phyloP scores from a whole-genome alignment of 2,797 vertebrate genomes.

The Lutjanus argentimaculatus region DNA sequence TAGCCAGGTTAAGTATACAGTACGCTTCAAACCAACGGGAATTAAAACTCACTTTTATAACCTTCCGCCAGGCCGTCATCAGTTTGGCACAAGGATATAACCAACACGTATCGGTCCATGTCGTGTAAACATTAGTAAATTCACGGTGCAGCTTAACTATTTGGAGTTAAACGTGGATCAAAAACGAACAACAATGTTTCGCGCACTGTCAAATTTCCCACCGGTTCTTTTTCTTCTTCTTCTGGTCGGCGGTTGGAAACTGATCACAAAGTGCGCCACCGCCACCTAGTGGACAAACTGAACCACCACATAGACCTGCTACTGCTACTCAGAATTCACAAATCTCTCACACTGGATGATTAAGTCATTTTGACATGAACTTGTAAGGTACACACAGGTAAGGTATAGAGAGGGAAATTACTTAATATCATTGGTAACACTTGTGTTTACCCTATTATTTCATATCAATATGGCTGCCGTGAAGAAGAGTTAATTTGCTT shows the following conservation, averaged over 20 bases:
- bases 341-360: too few relatives aligned
- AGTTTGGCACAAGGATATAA: conserved; percentile 62
- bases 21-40: not conserved
- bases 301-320: not conserved
- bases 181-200: not conserved
- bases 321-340: too few relatives aligned
- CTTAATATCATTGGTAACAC: too few relatives aligned
- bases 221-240: conserved; percentile 71
- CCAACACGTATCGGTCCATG: conserved; percentile 80
- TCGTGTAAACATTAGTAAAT: not conserved
- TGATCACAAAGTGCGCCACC: not conserved
- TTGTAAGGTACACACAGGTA: too few relatives aligned
- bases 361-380: too few relatives aligned
- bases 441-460: too few relatives aligned
- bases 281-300: conserved; percentile 45
- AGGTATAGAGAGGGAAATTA: too few relatives aligned
- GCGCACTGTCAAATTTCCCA: conserved; percentile 79
- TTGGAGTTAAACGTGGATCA: accelerated
- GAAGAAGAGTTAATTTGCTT: too few relatives aligned
- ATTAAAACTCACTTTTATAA: conserved; percentile 65
- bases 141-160: too few relatives aligned
- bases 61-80: conserved; percentile 33
- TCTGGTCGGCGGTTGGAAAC: accelerated
- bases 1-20: too few relatives aligned
- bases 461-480: too few relatives aligned